Conservation (phyloP, 2,888 invertebrate species). For the Phorcus lineatus region DNA sequence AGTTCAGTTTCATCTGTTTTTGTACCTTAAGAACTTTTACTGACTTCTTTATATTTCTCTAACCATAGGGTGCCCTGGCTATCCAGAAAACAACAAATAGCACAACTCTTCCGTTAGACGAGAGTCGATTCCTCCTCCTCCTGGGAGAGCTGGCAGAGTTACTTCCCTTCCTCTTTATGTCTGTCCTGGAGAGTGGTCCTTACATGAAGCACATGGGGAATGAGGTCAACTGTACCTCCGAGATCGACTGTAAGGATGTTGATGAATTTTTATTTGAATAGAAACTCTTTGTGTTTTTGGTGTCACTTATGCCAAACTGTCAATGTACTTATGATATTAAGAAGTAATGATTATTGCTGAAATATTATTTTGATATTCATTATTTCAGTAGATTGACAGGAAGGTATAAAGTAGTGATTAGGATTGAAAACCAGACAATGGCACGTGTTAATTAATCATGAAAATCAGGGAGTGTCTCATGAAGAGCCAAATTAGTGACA, state of each 20-base stretch:
- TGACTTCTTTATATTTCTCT: conserved; percentile 24
- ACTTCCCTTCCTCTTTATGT: conserved; percentile 73
- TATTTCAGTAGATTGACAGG: no score
- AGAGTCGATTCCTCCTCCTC: conserved; percentile 66
- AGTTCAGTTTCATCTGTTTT: neutral
- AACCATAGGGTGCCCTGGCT: conserved; percentile 57
- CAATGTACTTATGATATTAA: no score
- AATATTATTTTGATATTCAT: no score
- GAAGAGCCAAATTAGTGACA: no score
- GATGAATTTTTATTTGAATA: no score
- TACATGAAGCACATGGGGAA: neutral
- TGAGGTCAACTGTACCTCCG: neutral
- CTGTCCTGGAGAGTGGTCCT: conserved; percentile 58
- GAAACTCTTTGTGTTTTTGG: no score
- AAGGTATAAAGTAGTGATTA: no score
- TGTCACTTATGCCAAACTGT: no score
- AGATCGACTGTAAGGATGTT: neutral
- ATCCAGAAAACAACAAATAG: conserved; percentile 61
- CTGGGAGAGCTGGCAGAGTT: conserved; percentile 68
- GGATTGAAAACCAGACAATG: no score
- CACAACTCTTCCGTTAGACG: conserved; percentile 66
- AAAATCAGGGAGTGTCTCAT: no score
- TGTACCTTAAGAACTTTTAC: neutral
- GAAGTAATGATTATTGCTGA: no score
- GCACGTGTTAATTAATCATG: no score